A percentile compares a stretch with the other conserved stretches of the same genome.
These are phyloP conservation scores for Phrynosoma platyrhinos DNA, from an alignment of 2,113 vertebrate species.

Conservation along the genomic window DNA sequence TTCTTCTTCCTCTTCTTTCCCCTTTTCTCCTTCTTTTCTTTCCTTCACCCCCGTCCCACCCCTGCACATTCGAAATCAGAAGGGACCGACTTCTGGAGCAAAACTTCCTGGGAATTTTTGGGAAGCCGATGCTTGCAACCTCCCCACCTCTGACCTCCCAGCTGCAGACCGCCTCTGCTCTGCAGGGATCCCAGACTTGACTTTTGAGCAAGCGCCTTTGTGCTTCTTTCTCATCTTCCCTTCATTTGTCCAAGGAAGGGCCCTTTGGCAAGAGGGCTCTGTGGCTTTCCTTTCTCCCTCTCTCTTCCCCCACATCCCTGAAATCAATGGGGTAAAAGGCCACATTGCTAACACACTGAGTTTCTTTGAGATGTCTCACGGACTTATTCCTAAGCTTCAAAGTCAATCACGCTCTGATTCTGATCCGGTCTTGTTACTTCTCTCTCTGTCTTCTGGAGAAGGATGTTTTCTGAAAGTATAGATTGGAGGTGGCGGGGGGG, in stretches of 20 bases:
- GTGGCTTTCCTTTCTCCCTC: neutral
- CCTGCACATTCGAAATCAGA: constrained; percentile 59
- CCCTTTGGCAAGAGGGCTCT: constrained; percentile 57
- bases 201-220: constrained; percentile 68
- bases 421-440: neutral
- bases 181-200: constrained; percentile 69
- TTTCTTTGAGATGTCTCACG: too few species aligned
- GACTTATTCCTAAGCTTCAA: constrained; percentile 18
- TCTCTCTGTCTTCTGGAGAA: neutral
- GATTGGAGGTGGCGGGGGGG: neutral
- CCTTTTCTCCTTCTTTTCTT: too few species aligned
- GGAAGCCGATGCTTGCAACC: constrained; percentile 68
- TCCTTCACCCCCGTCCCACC: too few species aligned
- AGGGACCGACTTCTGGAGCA: constrained; percentile 62
- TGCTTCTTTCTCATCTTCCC: constrained; percentile 57
- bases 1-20: constrained; percentile 46
- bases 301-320: constrained; percentile 6
- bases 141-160: constrained; percentile 76
- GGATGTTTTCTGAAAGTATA: constrained; percentile 22
- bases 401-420: constrained; percentile 40
- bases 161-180: constrained; percentile 69
- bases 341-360: neutral
- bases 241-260: constrained; percentile 43
- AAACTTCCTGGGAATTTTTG: constrained; percentile 73
- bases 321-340: constrained; percentile 49